These are phyloP conservation scores for Hemichromis elongatus DNA, from an alignment of 2,113 vertebrate genomes.

Conservation along the genomic window DNA sequence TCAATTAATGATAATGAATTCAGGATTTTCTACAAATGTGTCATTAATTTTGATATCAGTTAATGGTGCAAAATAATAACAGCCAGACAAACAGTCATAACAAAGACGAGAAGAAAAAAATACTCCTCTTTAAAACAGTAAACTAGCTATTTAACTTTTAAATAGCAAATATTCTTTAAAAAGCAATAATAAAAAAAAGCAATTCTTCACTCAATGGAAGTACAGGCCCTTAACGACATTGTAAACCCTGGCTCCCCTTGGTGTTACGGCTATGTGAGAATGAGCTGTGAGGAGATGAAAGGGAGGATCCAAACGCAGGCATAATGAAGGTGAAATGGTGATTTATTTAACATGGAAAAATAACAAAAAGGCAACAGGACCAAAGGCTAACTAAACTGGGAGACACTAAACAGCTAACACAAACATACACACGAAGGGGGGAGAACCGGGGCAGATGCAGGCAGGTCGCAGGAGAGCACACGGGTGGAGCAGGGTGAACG, in stretches of 20 bases:
- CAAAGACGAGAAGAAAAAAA: background rate
- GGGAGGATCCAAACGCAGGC: too few species aligned
- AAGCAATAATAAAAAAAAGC: background rate
- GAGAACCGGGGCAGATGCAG: too few species aligned
- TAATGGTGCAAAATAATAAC: constrained; percentile 18
- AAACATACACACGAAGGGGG: too few species aligned
- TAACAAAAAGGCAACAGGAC: too few species aligned
- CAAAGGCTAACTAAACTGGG: too few species aligned
- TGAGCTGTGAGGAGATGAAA: too few species aligned
- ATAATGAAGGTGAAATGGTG: too few species aligned
- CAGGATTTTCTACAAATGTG: constrained; percentile 15
- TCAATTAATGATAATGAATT: constrained; percentile 38
- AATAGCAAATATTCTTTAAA: background rate
- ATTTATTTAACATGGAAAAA: too few species aligned
- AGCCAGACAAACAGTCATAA: background rate
- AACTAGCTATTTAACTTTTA: background rate
- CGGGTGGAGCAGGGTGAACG: too few species aligned
- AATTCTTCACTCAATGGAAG: background rate
- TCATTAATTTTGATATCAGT: constrained; percentile 26
- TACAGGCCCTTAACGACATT: background rate
- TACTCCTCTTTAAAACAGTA: background rate
- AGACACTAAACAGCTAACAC: too few species aligned
- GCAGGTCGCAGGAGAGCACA: too few species aligned
- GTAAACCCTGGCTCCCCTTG: background rate
- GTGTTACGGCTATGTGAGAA: too few species aligned